These are phyloP conservation scores for Cephus runcator DNA, from an alignment of 2,888 invertebrate species.

Conservation along the genomic window DNA sequence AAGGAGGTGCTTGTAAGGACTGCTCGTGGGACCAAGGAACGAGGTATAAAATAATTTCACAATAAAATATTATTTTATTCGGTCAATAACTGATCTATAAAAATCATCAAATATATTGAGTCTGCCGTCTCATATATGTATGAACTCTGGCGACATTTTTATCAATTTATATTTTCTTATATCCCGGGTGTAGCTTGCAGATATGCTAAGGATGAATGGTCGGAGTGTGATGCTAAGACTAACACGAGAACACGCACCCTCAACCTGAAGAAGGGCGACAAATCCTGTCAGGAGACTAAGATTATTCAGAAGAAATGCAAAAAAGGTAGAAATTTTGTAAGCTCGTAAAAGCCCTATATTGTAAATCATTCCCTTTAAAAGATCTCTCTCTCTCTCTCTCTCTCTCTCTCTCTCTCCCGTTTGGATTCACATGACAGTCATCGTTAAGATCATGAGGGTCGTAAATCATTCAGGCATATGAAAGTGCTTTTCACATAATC, in stretches of 20 bases:
- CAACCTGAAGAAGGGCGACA: constrained; percentile 87
- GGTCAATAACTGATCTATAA: not conserved
- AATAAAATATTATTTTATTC: not conserved
- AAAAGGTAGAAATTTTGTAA: constrained; percentile 74
- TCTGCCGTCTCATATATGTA: not conserved
- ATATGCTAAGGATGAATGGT: constrained; percentile 88
- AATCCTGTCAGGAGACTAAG: constrained; percentile 84
- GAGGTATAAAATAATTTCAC: constrained; percentile 67
- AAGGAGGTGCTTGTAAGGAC: constrained; percentile 83
- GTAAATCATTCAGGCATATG: not conserved
- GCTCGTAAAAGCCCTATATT: constrained; percentile 14
- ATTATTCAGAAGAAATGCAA: constrained; percentile 93
- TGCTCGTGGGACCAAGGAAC: constrained; percentile 82
- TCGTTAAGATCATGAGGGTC: not conserved
- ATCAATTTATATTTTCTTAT: not conserved
- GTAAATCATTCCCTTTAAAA: not conserved
- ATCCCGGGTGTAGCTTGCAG: constrained; percentile 71
- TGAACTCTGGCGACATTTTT: not conserved
- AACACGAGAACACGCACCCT: constrained; percentile 85
- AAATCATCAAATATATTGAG: not conserved
- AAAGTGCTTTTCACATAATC: not conserved
- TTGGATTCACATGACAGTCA: not conserved
- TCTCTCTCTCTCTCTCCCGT: not conserved
- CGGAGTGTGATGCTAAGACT: constrained; percentile 86
- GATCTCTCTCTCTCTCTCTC: not conserved